Evolutionary conservation across 2,888 invertebrate genomes (phyloP).

Genomic region (Petrophora chlorosata): DNA sequence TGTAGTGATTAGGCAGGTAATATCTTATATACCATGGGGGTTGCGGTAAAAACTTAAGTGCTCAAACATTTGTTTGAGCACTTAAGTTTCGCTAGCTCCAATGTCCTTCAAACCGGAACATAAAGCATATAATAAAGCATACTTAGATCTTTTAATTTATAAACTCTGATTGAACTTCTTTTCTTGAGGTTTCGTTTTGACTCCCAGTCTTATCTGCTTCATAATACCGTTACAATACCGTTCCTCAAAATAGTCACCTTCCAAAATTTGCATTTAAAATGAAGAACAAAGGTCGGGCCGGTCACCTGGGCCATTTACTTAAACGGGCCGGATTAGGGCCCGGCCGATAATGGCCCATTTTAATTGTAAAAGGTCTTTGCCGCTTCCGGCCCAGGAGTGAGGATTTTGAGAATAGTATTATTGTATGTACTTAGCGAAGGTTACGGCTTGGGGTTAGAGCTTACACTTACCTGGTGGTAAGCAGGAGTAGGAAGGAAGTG

Average conservation of each 20-base stretch:
- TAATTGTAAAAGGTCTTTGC: constrained; percentile 55
- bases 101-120: no score
- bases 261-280: constrained; percentile 58
- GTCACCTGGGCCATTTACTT: constrained; percentile 59
- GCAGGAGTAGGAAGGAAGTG: constrained; percentile 8
- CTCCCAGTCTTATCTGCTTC: not conserved
- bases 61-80: no score
- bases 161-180: not conserved
- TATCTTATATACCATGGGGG: no score
- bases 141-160: no score
- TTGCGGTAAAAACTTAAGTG: no score
- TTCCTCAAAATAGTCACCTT: constrained; percentile 28
- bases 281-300: constrained; percentile 53
- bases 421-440: constrained; percentile 34
- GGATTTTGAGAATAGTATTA: constrained; percentile 32
- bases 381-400: constrained; percentile 22
- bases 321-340: constrained; percentile 63
- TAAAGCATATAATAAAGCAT: no score
- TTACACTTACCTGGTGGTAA: not conserved
- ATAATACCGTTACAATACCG: constrained; percentile 30
- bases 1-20: no score
- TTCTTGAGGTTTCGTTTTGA: not conserved
- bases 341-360: constrained; percentile 62
- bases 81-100: no score
- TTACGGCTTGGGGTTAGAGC: constrained; percentile 9